Evolutionary conservation across 2,113 vertebrate species (phyloP), one percentile per base, ranked within the genome.

Genomic region (Brachypodius melanocephalos): DNA sequence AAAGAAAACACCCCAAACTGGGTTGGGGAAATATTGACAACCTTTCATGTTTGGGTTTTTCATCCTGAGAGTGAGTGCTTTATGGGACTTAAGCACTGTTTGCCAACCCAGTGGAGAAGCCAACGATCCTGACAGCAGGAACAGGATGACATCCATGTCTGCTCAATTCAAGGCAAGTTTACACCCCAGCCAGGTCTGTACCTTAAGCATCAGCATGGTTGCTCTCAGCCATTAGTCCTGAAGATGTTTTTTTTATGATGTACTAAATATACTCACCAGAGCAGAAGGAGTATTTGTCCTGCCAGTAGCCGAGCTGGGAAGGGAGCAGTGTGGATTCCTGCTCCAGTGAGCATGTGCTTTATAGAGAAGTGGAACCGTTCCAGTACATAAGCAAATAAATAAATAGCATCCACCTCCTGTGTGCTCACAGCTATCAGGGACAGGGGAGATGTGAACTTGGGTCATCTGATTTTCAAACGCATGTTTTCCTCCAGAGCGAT

Each of bases 341-440:
- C 67, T 88, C 51, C 75, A 76, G 45, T 73, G 55, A 93, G 58
- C 12, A 1, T 58, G 46, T 88, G 38, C 54, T 91, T 88, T 75
- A 79, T 34, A 45, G 77, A 24, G 73, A 85, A 82, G 62, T 79
- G 78, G 66, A 93, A 85, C 34, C 3, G 8, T 72, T 94, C 52
- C 81, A 91, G 31, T 72, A 86, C 84, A 43, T 69, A 92, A 73
- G 32, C 32, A 90, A 90, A 83, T 83, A 92, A 93, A 91, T 94
- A 94, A 93, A 62, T 63, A 93, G 42, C 63, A 90, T 77, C 54
- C 54, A 31, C 63, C 69, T 34, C 36, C 78, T 79, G 12, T 61
- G 34, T 57, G 67, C 78, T 93, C 45, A 42, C 58, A 85, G 54
- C 76, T 74, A 14, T 17, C 48, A 84, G 59, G 45, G 34, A 38